Evolutionary conservation across 2,888 invertebrate genomes (phyloP).

Genomic region (Microchrysa polita): DNA sequence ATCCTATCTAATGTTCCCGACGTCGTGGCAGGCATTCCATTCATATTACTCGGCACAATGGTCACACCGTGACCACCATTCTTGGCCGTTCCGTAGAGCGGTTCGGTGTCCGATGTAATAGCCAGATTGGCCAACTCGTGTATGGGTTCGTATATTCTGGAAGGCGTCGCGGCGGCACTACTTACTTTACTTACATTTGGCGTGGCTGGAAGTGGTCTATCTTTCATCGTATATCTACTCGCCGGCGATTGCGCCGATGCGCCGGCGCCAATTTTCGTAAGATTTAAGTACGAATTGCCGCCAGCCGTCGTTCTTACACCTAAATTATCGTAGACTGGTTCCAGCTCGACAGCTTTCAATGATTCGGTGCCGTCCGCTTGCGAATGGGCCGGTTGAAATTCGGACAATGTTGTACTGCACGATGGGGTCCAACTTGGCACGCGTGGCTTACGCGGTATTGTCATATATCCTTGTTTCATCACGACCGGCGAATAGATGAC

Average conservation of each 20-base stretch:
- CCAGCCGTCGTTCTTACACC: constrained; percentile 86
- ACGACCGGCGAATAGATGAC: constrained; percentile 71
- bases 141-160: constrained; percentile 63
- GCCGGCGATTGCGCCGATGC: constrained; percentile 55
- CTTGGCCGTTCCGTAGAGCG: constrained; percentile 59
- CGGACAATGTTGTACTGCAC: constrained; percentile 67
- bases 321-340: constrained; percentile 86
- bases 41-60: constrained; percentile 56
- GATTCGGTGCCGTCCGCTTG: constrained; percentile 57
- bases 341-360: constrained; percentile 58
- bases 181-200: constrained; percentile 62
- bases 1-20: constrained; percentile 53
- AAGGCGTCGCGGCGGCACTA: constrained; percentile 55
- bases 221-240: constrained; percentile 69
- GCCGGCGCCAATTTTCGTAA: constrained; percentile 73
- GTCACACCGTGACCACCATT: constrained; percentile 57
- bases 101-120: constrained; percentile 60
- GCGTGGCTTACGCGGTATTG: constrained; percentile 84
- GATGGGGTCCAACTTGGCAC: constrained; percentile 83
- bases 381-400: constrained; percentile 58
- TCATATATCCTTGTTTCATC: constrained; percentile 82
- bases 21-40: background rate
- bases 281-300: constrained; percentile 81
- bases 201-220: constrained; percentile 73
- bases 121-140: constrained; percentile 58